Conservation (phyloP, 2,888 invertebrate species). For the Dromius quadrimaculatus region DNA sequence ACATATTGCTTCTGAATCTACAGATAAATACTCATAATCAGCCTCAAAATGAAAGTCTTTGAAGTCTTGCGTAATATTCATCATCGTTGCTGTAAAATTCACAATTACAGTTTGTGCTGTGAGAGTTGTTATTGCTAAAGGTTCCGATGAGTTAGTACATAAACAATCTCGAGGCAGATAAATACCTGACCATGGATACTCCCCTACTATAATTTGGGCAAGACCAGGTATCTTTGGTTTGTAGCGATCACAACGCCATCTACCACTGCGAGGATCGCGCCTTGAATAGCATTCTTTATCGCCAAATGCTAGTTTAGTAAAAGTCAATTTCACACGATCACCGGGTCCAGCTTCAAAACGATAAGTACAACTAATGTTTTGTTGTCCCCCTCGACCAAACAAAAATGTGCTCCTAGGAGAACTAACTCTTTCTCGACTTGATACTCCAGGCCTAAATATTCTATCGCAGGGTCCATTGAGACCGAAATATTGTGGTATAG, state of each 20-base stretch:
- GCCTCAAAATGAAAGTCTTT: conserved; percentile 84
- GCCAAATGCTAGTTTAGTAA: conserved; percentile 78
- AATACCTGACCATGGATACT: conserved; percentile 78
- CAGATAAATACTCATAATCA: conserved; percentile 75
- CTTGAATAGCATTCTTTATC: conserved; percentile 76
- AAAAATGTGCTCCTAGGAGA: conserved; percentile 86
- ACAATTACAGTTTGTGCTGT: conserved; percentile 79
- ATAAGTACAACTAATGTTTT: conserved; percentile 80
- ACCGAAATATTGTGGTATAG: conserved; percentile 71
- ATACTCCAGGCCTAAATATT: conserved; percentile 68
- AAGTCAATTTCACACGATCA: conserved; percentile 77
- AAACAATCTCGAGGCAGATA: conserved; percentile 79
- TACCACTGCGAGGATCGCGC: conserved; percentile 75
- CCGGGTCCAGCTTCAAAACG: conserved; percentile 80
- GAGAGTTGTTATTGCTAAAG: conserved; percentile 75
- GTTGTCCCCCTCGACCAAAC: conserved; percentile 84
- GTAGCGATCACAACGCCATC: conserved; percentile 75
- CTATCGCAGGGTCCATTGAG: conserved; percentile 78
- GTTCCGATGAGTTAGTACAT: conserved; percentile 77
- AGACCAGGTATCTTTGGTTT: conserved; percentile 65
- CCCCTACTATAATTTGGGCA: conserved; percentile 67
- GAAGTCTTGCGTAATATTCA: conserved; percentile 86
- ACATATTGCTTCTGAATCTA: conserved; percentile 72
- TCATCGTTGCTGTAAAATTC: conserved; percentile 79
- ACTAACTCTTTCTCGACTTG: conserved; percentile 74